Evolutionary conservation across 2,888 invertebrate genomes (phyloP), one percentile per base, ranked within the genome.

Genomic region (Boloria selene): DNA sequence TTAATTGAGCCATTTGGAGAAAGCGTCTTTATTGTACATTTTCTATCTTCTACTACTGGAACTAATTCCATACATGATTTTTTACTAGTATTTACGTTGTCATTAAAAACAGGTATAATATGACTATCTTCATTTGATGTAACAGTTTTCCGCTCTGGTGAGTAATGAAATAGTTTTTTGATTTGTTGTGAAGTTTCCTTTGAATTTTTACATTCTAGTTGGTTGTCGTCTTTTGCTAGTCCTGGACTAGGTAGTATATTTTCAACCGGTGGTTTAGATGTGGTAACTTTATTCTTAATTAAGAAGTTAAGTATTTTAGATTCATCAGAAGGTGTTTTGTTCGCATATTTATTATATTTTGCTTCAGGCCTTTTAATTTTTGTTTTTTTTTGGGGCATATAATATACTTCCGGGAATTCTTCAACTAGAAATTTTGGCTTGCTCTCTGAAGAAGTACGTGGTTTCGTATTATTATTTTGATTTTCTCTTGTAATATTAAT

Each of bases 351-450:
- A 47, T 47, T 38, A 31, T 13, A 44, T 7, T 13, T 16, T 52
- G 49, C 44, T 2, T 50, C 18, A 16, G 16, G 16, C 1, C 16
- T 47, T 53, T 58, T 59, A 6, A n/a, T 42, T 16, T 71, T 68
- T n/a, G 60, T 52, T 49, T 72, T 76, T 77, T 78, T 84, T 45
- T 80, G 76, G 22, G 77, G 77, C 60, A 75, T 74, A 63, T 78
- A 86, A 70, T 79, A 85, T 22, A 77, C 72, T 51, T 74, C 73
- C 22, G 70, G 62, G 42, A 68, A 70, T 13, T 70, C 68, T 61
- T 68, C 61, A 2, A 50, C 26, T 22, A 53, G 68, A 56, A 61
- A 16, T 61, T 44, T 64, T n/a, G 45, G 45, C 44, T 55, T 68
- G 17, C 61, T 63, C 13, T 63, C 65, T 62, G 22, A n/a, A 38